phyloP scores from a whole-genome alignment of 2,113 vertebrate genomes.

The Castor canadensis region DNA sequence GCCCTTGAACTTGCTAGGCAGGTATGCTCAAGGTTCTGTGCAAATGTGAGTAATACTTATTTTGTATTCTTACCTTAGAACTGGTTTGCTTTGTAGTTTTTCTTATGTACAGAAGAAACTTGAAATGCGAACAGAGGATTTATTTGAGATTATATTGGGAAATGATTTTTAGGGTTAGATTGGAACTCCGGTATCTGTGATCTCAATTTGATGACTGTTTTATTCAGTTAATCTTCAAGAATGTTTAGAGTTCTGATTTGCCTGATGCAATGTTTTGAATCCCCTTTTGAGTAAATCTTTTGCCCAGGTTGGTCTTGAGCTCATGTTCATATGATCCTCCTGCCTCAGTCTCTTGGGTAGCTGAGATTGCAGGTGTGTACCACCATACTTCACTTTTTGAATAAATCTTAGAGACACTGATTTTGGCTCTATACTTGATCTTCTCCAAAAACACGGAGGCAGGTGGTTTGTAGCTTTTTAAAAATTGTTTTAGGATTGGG shows the following conservation, averaged over 20 bases:
- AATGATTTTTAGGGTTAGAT: background rate
- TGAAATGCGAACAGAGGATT: background rate
- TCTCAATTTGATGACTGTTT: conserved; percentile 6
- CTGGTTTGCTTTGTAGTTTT: conserved; percentile 35
- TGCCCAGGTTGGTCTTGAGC: background rate
- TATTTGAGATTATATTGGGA: conserved; percentile 19
- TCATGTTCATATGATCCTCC: too few species aligned
- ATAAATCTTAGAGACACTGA: conserved; percentile 30
- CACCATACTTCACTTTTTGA: too few species aligned
- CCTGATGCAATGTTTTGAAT: background rate
- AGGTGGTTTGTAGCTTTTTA: background rate
- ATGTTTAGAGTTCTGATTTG: conserved; percentile 24
- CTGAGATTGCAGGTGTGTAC: too few species aligned
- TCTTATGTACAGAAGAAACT: conserved; percentile 16
- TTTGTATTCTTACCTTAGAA: too few species aligned
- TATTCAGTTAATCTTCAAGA: conserved; percentile 9
- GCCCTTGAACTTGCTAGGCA: too few species aligned
- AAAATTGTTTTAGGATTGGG: too few species aligned
- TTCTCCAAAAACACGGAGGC: background rate
- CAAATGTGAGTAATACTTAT: background rate
- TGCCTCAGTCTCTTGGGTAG: too few species aligned
- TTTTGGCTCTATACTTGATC: background rate
- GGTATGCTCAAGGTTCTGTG: background rate
- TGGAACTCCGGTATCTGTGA: background rate
- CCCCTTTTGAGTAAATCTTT: background rate